Evolutionary conservation across 2,797 vertebrate species (phyloP).

Genomic region (Brotula barbata): DNA sequence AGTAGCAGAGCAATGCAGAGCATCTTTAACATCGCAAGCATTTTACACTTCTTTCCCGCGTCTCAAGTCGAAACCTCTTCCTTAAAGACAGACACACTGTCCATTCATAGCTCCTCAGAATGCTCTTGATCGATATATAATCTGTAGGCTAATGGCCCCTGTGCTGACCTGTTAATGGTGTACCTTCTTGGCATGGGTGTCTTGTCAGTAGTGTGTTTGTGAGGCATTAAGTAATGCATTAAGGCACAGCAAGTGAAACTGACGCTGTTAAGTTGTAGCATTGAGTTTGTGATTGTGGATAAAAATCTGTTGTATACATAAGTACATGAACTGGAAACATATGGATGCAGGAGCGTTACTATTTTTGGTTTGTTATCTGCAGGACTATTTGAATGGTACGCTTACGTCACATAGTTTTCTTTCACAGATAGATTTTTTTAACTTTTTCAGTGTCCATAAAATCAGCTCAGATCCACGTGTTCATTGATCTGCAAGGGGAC

Average conservation of each 20-base stretch:
- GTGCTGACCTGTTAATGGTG: constrained; percentile 38
- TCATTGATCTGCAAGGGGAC: constrained; percentile 1
- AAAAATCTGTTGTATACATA: constrained; percentile 25
- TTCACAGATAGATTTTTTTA: constrained; percentile 9
- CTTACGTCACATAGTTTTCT: constrained; percentile 48
- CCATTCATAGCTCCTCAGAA: constrained; percentile 19
- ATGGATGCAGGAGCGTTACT: constrained; percentile 56
- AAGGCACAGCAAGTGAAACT: constrained; percentile 84
- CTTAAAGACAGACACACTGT: not conserved
- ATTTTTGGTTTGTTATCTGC: constrained; percentile 66
- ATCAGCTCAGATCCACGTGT: constrained; percentile 10
- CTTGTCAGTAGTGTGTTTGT: constrained; percentile 52
- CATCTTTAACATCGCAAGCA: constrained; percentile 48
- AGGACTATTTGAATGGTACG: constrained; percentile 52
- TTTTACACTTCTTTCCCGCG: constrained; percentile 31
- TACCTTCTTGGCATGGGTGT: constrained; percentile 46
- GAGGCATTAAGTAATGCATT: constrained; percentile 76
- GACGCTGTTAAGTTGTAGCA: constrained; percentile 62
- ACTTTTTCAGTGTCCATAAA: constrained; percentile 11
- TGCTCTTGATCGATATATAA: not conserved
- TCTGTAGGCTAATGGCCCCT: constrained; percentile 34
- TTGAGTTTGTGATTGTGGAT: constrained; percentile 43
- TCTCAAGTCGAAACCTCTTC: constrained; percentile 18
- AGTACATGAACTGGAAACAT: not conserved
- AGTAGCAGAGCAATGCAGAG: constrained; percentile 43